These are phyloP conservation scores for Naso thynnoides DNA, from an alignment of 2,797 vertebrate genomes.

Conservation along the genomic window DNA sequence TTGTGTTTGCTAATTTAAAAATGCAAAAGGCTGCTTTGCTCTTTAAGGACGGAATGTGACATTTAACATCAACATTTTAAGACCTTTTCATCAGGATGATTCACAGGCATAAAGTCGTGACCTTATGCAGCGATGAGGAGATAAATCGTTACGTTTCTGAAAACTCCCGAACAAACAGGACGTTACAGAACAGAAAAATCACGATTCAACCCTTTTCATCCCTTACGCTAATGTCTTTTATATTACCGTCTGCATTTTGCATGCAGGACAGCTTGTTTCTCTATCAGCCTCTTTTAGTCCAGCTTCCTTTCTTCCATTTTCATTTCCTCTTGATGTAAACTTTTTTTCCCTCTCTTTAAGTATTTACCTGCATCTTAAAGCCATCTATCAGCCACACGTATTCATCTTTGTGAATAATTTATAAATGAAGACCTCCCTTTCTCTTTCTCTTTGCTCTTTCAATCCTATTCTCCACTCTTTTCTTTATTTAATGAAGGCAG, in stretches of 20 bases:
- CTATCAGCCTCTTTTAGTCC: slow-evolving; percentile 23
- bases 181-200: slow-evolving; percentile 7
- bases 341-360: slow-evolving; percentile 22
- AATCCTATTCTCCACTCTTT: slow-evolving; percentile 3
- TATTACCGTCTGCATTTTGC: slow-evolving; percentile 21
- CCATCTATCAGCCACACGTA: slow-evolving; percentile 51
- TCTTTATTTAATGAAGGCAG: slow-evolving; percentile 15
- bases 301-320: slow-evolving; percentile 35
- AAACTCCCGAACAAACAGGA: background rate
- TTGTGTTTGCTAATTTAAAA: background rate
- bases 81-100: slow-evolving; percentile 17
- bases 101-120: slow-evolving; percentile 19
- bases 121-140: slow-evolving; percentile 36
- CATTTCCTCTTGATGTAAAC: slow-evolving; percentile 41
- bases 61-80: slow-evolving; percentile 1
- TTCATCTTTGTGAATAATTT: slow-evolving; percentile 59
- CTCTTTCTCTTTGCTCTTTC: slow-evolving; percentile 24
- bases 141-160: slow-evolving; percentile 22
- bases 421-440: slow-evolving; percentile 36
- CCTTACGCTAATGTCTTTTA: background rate
- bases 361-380: slow-evolving; percentile 58
- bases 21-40: slow-evolving; percentile 4
- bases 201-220: background rate
- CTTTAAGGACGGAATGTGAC: slow-evolving; percentile 8
- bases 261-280: slow-evolving; percentile 16